Conservation (phyloP, 1,140 invertebrate genomes). For the Coelopa frigida region DNA sequence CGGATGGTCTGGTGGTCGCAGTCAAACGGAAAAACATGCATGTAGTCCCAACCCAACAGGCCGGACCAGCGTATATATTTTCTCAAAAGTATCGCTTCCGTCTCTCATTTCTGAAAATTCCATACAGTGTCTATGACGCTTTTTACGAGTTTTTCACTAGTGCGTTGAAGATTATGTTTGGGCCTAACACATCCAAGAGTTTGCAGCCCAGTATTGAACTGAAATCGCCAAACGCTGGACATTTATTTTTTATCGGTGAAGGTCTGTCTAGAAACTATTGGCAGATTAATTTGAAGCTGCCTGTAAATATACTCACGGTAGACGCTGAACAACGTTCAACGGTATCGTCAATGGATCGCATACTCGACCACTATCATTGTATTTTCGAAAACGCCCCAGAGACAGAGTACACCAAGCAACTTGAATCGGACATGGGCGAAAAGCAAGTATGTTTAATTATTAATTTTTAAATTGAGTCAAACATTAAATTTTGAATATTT, state of each 20-base stretch:
- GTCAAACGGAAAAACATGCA: conserved; percentile 30
- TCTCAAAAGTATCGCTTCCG: conserved; percentile 35
- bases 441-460: conserved; percentile 13
- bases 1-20: conserved; percentile 51
- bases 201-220: conserved; percentile 14
- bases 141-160: conserved; percentile 16
- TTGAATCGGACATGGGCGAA: conserved; percentile 27
- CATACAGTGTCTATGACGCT: conserved; percentile 22
- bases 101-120: conserved; percentile 25
- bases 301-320: conserved; percentile 33
- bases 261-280: conserved; percentile 16
- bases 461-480: neutral
- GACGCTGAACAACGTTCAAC: conserved; percentile 24
- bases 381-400: conserved; percentile 40
- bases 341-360: conserved; percentile 27
- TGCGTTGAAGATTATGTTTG: neutral
- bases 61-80: conserved; percentile 30
- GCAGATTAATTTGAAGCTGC: conserved; percentile 21
- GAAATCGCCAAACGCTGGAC: conserved; percentile 28
- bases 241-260: conserved; percentile 28
- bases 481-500: neutral
- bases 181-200: neutral
- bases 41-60: conserved; percentile 18
- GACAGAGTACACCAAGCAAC: conserved; percentile 33
- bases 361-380: conserved; percentile 35